Conservation (phyloP, 1,140 invertebrate species). For the Zaprionus ghesquierei region DNA sequence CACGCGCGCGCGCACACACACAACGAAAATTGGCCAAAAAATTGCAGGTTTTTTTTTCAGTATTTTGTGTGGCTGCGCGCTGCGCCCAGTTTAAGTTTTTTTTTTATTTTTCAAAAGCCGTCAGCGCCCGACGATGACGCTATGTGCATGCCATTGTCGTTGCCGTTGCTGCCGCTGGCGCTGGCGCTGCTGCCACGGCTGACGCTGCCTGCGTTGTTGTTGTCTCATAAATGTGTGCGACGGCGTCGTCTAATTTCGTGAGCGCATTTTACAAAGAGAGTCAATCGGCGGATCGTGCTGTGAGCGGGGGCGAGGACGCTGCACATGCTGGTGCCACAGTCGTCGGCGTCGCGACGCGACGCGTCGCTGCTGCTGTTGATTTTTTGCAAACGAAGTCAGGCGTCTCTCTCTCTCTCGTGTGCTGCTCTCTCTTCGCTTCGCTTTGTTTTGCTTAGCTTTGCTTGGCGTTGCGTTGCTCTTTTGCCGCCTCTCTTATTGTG, state of each 20-base stretch:
- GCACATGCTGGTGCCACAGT: slow-evolving; percentile 23
- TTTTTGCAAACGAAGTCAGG: background rate
- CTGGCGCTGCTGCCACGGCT: background rate
- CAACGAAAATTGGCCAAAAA: slow-evolving; percentile 76
- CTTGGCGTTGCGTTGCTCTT: slow-evolving; percentile 22
- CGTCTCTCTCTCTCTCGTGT: too few species aligned
- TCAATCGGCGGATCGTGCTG: slow-evolving; percentile 30
- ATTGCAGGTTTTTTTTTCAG: slow-evolving; percentile 71
- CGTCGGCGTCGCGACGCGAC: slow-evolving; percentile 6
- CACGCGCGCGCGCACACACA: slow-evolving; percentile 26
- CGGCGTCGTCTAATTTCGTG: slow-evolving; percentile 63
- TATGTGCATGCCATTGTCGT: slow-evolving; percentile 65
- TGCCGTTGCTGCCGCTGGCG: slow-evolving; percentile 18
- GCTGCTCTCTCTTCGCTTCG: background rate
- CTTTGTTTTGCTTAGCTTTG: slow-evolving; percentile 16
- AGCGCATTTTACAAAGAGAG: slow-evolving; percentile 71
- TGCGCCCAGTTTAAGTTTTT: slow-evolving; percentile 75
- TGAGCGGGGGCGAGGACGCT: slow-evolving; percentile 38
- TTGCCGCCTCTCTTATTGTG: slow-evolving; percentile 39
- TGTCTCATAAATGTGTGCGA: slow-evolving; percentile 64
- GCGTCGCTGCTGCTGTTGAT: too few species aligned
- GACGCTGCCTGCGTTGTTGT: slow-evolving; percentile 53
- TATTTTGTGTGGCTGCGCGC: slow-evolving; percentile 52
- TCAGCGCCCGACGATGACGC: slow-evolving; percentile 63
- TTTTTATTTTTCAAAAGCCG: slow-evolving; percentile 31